phyloP scores from a whole-genome alignment of 2,888 invertebrate genomes.

The Thymelicus acteon region DNA sequence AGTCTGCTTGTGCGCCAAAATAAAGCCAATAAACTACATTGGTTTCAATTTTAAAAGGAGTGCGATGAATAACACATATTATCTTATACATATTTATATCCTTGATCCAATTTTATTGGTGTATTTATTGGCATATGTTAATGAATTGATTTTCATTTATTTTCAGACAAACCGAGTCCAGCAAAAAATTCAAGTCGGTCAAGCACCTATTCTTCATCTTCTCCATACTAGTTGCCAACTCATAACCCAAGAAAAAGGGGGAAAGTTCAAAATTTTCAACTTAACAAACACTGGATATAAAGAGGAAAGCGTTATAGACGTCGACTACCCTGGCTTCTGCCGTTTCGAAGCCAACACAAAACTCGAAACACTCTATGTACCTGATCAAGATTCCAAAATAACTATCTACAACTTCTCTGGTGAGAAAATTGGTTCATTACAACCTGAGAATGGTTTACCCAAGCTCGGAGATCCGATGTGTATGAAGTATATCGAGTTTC shows the following conservation, averaged over 20 bases:
- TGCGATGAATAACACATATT: not conserved
- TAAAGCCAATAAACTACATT: conserved; percentile 24
- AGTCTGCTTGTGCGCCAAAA: conserved; percentile 37
- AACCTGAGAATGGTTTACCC: conserved; percentile 60
- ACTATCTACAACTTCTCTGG: conserved; percentile 80
- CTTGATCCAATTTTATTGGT: not conserved
- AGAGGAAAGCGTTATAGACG: conserved; percentile 82
- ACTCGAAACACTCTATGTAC: conserved; percentile 87
- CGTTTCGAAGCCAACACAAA: conserved; percentile 86
- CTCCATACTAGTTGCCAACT: conserved; percentile 86
- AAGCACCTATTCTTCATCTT: conserved; percentile 86
- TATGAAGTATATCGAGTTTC: conserved; percentile 80
- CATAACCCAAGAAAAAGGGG: conserved; percentile 91
- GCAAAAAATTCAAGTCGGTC: conserved; percentile 87
- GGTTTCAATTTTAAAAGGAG: conserved; percentile 22
- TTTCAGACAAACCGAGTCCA: conserved; percentile 89
- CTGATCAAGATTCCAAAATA: conserved; percentile 85
- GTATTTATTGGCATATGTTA: not conserved
- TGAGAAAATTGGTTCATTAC: conserved; percentile 67
- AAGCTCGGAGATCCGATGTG: conserved; percentile 88
- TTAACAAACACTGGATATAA: conserved; percentile 86
- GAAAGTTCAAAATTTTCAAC: conserved; percentile 88
- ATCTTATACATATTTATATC: not conserved
- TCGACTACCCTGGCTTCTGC: conserved; percentile 89
- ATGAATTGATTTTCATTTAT: conserved; percentile 18